Conservation (phyloP, 2,888 invertebrate species). For the Andrena bicolor region DNA sequence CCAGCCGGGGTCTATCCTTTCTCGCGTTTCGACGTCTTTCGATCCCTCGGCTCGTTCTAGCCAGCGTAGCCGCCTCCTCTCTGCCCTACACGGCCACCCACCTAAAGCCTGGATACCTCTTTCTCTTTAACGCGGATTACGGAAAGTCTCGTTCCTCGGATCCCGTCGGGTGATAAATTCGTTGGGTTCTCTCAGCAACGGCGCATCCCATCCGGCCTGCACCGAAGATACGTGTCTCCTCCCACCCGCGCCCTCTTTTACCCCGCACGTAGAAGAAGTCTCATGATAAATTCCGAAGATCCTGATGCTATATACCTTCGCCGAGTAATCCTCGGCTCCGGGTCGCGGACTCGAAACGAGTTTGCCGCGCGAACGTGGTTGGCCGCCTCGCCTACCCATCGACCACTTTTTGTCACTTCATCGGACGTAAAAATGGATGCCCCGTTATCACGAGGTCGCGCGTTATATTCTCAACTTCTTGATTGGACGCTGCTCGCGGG, state of each 20-base stretch:
- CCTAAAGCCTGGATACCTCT: conserved; percentile 49
- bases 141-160: conserved; percentile 66
- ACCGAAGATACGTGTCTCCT: conserved; percentile 52
- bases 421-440: conserved; percentile 64
- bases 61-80: neutral
- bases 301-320: conserved; percentile 58
- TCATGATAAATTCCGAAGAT: conserved; percentile 72
- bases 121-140: conserved; percentile 75
- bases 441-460: conserved; percentile 26
- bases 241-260: neutral
- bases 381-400: conserved; percentile 7
- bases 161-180: conserved; percentile 72
- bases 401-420: conserved; percentile 41
- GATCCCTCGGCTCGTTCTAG: neutral
- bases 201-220: conserved; percentile 54
- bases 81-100: neutral
- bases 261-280: conserved; percentile 48
- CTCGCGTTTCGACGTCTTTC: conserved; percentile 10
- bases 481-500: conserved; percentile 58
- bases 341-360: conserved; percentile 55
- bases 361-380: conserved; percentile 62
- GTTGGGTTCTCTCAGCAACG: conserved; percentile 54
- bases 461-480: conserved; percentile 58
- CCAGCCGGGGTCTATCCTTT: neutral
- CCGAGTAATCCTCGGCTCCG: conserved; percentile 40